phyloP scores from a whole-genome alignment of 2,888 invertebrate species.

The Spilosoma lubricipeda region DNA sequence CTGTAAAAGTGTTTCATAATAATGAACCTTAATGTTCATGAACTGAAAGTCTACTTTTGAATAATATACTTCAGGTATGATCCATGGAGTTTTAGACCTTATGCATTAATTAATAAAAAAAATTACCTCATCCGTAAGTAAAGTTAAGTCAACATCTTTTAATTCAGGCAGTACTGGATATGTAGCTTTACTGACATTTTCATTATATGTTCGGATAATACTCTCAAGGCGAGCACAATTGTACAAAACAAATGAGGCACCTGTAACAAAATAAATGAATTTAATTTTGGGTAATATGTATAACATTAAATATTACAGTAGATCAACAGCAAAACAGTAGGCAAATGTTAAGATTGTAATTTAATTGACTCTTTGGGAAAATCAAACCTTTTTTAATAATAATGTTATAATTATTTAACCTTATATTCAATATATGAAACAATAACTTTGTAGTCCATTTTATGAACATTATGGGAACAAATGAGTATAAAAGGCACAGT shows the following conservation, averaged over 20 bases:
- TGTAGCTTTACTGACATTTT: slow-evolving; percentile 80
- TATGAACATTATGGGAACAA: too few species aligned
- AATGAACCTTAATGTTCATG: not conserved
- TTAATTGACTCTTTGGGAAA: not conserved
- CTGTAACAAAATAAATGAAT: slow-evolving; percentile 69
- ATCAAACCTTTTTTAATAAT: not conserved
- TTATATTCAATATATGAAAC: too few species aligned
- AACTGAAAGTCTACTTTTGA: not conserved
- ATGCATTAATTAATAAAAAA: not conserved
- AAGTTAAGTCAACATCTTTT: slow-evolving; percentile 86
- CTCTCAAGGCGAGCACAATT: slow-evolving; percentile 91
- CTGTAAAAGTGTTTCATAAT: not conserved
- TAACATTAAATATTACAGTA: slow-evolving; percentile 12
- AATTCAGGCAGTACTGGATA: slow-evolving; percentile 88
- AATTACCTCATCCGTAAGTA: slow-evolving; percentile 88
- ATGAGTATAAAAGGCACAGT: too few species aligned
- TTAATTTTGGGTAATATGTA: slow-evolving; percentile 26
- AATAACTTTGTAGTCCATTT: too few species aligned
- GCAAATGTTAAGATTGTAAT: not conserved
- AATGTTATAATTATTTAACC: too few species aligned
- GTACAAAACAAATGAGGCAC: slow-evolving; percentile 91
- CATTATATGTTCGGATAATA: slow-evolving; percentile 88
- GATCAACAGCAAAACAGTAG: slow-evolving; percentile 4
- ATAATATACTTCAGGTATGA: not conserved
- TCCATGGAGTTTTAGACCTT: not conserved